Base-by-base conservation (phyloP, 2,797 vertebrate species). In the Simalia tracyae region DNA sequence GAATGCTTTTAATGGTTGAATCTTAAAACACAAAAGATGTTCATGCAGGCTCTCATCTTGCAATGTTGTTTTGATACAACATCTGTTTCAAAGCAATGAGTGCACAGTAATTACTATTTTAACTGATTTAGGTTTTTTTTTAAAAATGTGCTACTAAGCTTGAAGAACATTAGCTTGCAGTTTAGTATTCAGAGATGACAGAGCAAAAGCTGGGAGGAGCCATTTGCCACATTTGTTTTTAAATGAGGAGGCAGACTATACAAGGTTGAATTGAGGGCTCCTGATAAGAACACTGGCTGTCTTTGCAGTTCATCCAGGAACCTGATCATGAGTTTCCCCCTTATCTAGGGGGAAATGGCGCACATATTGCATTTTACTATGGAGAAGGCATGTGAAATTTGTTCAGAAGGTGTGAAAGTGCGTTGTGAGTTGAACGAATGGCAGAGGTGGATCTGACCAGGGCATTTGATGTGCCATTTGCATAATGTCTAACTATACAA, bases 21-120 rank as follows among this genome's bases (percentile, higher is more conserved):
- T 94, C 94, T 84, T 64, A 92, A 86, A 93, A 92, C 2, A 0
- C 17, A 93, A 94, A 96, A 93, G 90, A 94, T 93, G 92, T 90
- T 93, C 95, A 94, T 93, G 87, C 89, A 95, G 93, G 91, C 92
- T 87, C 91, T 88, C 95, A 94, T 93, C 93, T 96, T 95, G 94
- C 96, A 95, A 91, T 96, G 95, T 95, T 97, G 95, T 94, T 97
- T 96, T 96, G 96, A 97, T 96, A 97, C 93, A 94, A 95, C 94
- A 91, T 94, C 96, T 96, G 95, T 93, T 96, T 94, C 89, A 94
- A 93, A 94, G 90, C 91, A 91, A 92, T 91, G 91, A 66, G 90
- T 56, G 84, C 90, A 76, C 81, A 24, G 89, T 96, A 95, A 95
- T 96, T 94, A 11, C 91, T 94, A 90, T 91, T 96, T 91, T 92